Base-by-base conservation (phyloP, 2,113 vertebrate species). In the Tor tambroides region DNA sequence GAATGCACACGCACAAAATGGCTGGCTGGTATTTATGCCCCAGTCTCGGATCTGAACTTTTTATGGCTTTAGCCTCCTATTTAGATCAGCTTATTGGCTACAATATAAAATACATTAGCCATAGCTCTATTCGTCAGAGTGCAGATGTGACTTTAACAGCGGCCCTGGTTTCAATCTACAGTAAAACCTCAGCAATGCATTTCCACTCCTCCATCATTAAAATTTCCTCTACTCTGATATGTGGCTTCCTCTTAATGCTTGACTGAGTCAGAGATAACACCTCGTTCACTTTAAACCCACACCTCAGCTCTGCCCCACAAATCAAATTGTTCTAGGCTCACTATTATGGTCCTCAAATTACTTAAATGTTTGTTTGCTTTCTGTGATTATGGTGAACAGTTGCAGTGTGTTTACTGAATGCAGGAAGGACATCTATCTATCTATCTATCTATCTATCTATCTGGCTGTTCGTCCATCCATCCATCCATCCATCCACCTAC, bases 91-190 rank as follows among this genome's bases (percentile, higher is more conserved):
- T 46, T 67, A 43, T 65, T 82, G 61, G 14, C 61, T 65, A 67
- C 38, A 82, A 67, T 82, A 82, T 46, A 82, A 82, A 82, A 82
- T 12, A 46, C 38, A 67, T 43, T 67, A 49, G n/a, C 23, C 4
- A 15, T 10, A 82, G 26, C 14, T 41, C 35, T 80, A 80, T 80
- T 63, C 35, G 17, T 63, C 54, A 12, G 17, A 0, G 80, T 32
- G 14, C 0, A 4, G 41, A 67, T 67, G 59, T 23, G 5, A 26
- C 28, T 28, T 67, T 67, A 67, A 82, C 26, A 67, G 35, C 14
- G 4, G 38, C n/a, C n/a, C 41, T 82, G 38, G 38, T 28, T 67
- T 82, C n/a, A 30, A 82, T 65, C 23, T 43, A 67, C 43, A 49
- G 43, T 77, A 28, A 67, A 43, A 30, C 9, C n/a, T 15, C 61